Evolutionary conservation across 2,797 vertebrate species (phyloP).

Genomic region (Holocentrus rufus): DNA sequence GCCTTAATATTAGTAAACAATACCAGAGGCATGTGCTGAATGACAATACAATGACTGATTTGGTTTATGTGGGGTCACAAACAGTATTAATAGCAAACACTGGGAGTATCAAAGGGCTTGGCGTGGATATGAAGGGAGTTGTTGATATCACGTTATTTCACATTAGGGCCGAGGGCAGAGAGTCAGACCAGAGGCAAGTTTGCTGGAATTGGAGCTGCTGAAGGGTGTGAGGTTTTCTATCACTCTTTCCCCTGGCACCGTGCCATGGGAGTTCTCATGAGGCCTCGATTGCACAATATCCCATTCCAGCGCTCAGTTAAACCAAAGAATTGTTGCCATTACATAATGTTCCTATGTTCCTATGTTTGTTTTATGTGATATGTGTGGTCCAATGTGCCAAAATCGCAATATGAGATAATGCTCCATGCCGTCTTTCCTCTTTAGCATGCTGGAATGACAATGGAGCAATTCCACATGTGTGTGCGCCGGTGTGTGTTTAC

Average conservation of each 20-base stretch:
- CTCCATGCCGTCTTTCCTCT: neutral
- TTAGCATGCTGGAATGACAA: too few relatives aligned
- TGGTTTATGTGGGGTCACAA: slow-evolving; percentile 13
- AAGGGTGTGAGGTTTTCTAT: slow-evolving; percentile 33
- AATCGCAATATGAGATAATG: neutral
- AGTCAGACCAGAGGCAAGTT: slow-evolving; percentile 27
- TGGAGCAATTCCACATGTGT: neutral
- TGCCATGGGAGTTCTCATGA: neutral
- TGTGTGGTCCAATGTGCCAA: neutral
- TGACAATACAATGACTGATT: slow-evolving; percentile 5
- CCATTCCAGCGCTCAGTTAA: neutral
- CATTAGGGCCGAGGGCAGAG: slow-evolving; percentile 37
- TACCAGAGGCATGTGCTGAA: slow-evolving; percentile 29
- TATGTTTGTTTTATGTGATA: neutral
- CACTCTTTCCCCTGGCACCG: neutral
- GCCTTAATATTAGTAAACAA: neutral
- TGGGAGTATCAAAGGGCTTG: slow-evolving; percentile 51
- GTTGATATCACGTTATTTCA: slow-evolving; percentile 41
- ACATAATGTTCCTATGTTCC: neutral
- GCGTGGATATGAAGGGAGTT: slow-evolving; percentile 34
- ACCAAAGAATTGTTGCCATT: neutral
- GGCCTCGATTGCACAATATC: neutral
- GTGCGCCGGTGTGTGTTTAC: neutral
- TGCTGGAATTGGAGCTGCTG: slow-evolving; percentile 3
- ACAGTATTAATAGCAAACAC: slow-evolving; percentile 23